phyloP scores from a whole-genome alignment of 2,888 invertebrate genomes.

The Synergus laeviventris region DNA sequence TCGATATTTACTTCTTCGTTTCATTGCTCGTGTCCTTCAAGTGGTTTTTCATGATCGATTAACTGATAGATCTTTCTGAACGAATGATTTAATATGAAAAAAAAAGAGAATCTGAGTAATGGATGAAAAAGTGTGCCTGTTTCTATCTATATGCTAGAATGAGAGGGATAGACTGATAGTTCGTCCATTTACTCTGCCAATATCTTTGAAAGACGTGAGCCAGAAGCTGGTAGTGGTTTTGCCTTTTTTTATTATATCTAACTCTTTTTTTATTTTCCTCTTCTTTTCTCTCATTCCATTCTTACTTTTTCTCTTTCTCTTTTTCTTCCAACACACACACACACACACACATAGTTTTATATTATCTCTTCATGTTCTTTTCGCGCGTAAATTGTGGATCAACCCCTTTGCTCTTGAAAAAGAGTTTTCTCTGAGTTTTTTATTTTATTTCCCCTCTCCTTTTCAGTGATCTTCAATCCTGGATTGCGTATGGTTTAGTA shows the following conservation, averaged over 20 bases:
- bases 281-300: slow-evolving; percentile 41
- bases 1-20: slow-evolving; percentile 32
- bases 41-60: slow-evolving; percentile 47
- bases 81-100: slow-evolving; percentile 47
- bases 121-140: neutral
- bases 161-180: slow-evolving; percentile 44
- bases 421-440: neutral
- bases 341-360: neutral
- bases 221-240: slow-evolving; percentile 34
- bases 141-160: neutral
- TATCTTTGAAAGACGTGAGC: slow-evolving; percentile 51
- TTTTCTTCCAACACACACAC: slow-evolving; percentile 27
- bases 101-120: slow-evolving; percentile 20
- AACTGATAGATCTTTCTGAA: slow-evolving; percentile 43
- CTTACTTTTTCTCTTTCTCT: slow-evolving; percentile 43
- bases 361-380: neutral
- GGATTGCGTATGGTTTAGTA: neutral
- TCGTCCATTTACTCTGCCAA: slow-evolving; percentile 52
- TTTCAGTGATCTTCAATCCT: neutral
- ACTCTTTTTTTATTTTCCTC: slow-evolving; percentile 43
- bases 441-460: neutral
- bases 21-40: slow-evolving; percentile 33
- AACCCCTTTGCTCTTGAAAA: neutral
- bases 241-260: slow-evolving; percentile 30
- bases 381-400: neutral